phyloP scores from a whole-genome alignment of 2,113 vertebrate genomes.

The Diglossa brunneiventris region DNA sequence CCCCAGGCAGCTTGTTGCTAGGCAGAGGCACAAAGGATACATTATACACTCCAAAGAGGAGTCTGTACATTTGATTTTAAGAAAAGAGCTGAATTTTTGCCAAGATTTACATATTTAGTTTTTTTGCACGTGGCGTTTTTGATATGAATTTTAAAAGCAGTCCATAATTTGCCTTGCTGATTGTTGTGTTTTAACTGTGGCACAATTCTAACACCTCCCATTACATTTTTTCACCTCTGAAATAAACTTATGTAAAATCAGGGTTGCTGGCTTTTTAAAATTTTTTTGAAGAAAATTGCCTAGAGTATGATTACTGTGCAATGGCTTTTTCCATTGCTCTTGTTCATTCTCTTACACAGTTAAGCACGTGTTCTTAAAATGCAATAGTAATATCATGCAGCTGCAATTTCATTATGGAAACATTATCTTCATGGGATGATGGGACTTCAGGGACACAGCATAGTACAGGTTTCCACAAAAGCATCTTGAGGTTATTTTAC shows the following conservation, averaged over 20 bases:
- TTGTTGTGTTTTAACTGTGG: neutral
- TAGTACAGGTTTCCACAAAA: neutral
- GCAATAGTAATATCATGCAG: neutral
- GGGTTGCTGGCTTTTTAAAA: neutral
- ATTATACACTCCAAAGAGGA: neutral
- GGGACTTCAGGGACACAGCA: neutral
- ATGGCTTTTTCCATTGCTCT: neutral
- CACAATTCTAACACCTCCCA: neutral
- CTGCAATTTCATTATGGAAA: constrained; percentile 26
- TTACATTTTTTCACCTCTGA: neutral
- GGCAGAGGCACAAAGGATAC: constrained; percentile 31
- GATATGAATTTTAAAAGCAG: constrained; percentile 1
- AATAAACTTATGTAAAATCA: constrained; percentile 12
- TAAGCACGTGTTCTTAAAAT: neutral
- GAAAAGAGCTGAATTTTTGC: constrained; percentile 6
- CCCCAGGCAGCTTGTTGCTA: constrained; percentile 40
- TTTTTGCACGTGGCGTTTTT: neutral
- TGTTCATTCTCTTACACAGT: neutral
- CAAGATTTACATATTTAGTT: neutral
- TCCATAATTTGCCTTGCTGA: neutral
- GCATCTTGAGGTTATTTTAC: neutral
- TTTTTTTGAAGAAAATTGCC: neutral
- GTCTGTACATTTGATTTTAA: neutral
- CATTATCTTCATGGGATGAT: neutral
- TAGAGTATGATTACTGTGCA: neutral